A percentile compares a stretch with the other conserved stretches of the same genome.
Conservation (phyloP, 2,797 vertebrate genomes). For the Sebastes taczanowskii region DNA sequence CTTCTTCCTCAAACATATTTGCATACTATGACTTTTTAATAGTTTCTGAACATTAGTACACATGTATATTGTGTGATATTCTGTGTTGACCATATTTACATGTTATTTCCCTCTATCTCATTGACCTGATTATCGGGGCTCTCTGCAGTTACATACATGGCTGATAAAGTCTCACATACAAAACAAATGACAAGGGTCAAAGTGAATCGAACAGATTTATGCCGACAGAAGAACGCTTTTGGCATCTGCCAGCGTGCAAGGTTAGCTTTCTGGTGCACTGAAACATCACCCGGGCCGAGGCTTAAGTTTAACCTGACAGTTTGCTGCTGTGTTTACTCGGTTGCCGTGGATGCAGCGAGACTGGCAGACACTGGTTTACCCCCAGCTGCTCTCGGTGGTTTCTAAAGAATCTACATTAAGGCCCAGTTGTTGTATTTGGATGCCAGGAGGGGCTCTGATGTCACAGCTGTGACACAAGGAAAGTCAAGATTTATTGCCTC, state of each 20-base stretch:
- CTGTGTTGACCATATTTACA: background rate
- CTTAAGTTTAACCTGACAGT: slow-evolving; percentile 87
- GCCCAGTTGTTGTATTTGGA: slow-evolving; percentile 87
- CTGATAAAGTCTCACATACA: background rate
- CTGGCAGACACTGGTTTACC: slow-evolving; percentile 82
- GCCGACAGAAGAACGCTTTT: slow-evolving; percentile 66
- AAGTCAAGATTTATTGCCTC: slow-evolving; percentile 68
- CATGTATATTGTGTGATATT: background rate
- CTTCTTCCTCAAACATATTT: background rate
- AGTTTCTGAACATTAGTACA: background rate
- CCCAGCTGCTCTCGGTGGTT: slow-evolving; percentile 88
- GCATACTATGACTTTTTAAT: background rate
- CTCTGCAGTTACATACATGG: background rate
- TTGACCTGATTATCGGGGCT: background rate
- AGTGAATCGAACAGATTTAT: slow-evolving; percentile 76
- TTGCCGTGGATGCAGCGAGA: slow-evolving; percentile 83
- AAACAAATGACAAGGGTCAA: slow-evolving; percentile 51
- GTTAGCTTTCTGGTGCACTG: slow-evolving; percentile 82
- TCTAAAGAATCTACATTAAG: slow-evolving; percentile 87
- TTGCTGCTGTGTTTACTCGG: slow-evolving; percentile 85
- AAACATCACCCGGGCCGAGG: slow-evolving; percentile 79
- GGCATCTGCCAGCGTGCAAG: slow-evolving; percentile 73
- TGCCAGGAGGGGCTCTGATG: slow-evolving; percentile 78
- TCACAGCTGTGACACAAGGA: slow-evolving; percentile 71
- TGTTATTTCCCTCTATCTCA: background rate